These are phyloP conservation scores for Galerucella nymphaeae DNA, from an alignment of 2,888 invertebrate species.

Conservation along the genomic window DNA sequence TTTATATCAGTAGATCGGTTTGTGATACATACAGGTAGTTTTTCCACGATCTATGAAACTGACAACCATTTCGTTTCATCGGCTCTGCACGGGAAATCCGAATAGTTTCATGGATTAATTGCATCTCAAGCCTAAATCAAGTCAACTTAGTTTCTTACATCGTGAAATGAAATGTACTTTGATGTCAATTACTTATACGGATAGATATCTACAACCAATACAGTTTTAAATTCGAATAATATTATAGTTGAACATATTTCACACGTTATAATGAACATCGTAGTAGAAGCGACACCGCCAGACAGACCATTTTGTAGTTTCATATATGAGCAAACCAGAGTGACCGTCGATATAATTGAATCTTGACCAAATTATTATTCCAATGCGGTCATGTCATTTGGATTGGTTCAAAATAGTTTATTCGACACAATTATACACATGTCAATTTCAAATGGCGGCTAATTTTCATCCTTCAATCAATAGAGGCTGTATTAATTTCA, in stretches of 20 bases:
- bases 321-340: background rate
- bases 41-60: too few species aligned
- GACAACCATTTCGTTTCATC: too few species aligned
- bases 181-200: too few species aligned
- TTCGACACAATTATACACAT: background rate
- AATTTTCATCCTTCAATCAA: background rate
- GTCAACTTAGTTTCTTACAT: too few species aligned
- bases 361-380: constrained; percentile 10
- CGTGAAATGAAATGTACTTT: background rate
- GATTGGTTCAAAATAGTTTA: background rate
- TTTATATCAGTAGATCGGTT: too few species aligned
- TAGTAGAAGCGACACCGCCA: background rate
- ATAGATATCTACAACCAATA: background rate
- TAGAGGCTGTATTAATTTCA: background rate
- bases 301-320: background rate
- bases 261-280: background rate
- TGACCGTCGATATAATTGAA: background rate
- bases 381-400: background rate
- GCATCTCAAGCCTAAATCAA: too few species aligned
- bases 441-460: background rate
- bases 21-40: too few species aligned
- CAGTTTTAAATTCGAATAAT: background rate
- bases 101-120: too few species aligned
- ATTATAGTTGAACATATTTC: background rate
- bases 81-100: too few species aligned